Percentiles rank a stretch among this genome's conserved stretches.
These are phyloP conservation scores for Chloroceryle amazona DNA, from an alignment of 2,797 vertebrate genomes.

Conservation along the genomic window DNA sequence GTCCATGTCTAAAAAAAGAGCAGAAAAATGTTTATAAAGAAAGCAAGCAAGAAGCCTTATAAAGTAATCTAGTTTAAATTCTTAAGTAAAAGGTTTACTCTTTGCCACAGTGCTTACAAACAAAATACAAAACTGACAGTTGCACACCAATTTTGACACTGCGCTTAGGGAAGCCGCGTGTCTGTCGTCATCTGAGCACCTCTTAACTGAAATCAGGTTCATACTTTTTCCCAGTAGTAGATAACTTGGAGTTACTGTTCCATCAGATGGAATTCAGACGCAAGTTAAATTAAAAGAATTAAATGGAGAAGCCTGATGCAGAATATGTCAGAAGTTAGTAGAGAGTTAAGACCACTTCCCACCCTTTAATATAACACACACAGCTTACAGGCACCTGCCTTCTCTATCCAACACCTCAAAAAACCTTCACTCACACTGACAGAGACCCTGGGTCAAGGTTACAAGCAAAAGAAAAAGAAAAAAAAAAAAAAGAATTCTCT, in stretches of 20 bases:
- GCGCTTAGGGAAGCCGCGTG: neutral
- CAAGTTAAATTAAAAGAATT: neutral
- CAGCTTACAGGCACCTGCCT: neutral
- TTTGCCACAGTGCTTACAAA: conserved; percentile 38
- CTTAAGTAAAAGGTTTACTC: conserved; percentile 2
- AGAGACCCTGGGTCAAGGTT: neutral
- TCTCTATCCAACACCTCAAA: neutral
- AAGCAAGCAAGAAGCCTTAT: conserved; percentile 55
- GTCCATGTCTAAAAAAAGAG: conserved; percentile 85
- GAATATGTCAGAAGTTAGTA: neutral
- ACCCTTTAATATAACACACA: neutral
- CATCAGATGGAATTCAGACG: neutral
- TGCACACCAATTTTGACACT: neutral
- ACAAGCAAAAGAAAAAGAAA: neutral
- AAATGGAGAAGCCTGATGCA: neutral
- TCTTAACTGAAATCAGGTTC: neutral
- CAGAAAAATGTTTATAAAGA: conserved; percentile 79
- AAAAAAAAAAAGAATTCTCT: neutral
- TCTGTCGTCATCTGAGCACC: neutral
- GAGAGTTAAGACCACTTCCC: neutral
- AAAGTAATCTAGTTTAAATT: conserved; percentile 23
- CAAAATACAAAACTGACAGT: neutral
- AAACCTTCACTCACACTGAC: neutral
- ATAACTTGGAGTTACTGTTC: neutral
- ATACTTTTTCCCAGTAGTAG: neutral